Conservation (phyloP, 2,888 invertebrate species). For the Dyspetes luteomarginatus region DNA sequence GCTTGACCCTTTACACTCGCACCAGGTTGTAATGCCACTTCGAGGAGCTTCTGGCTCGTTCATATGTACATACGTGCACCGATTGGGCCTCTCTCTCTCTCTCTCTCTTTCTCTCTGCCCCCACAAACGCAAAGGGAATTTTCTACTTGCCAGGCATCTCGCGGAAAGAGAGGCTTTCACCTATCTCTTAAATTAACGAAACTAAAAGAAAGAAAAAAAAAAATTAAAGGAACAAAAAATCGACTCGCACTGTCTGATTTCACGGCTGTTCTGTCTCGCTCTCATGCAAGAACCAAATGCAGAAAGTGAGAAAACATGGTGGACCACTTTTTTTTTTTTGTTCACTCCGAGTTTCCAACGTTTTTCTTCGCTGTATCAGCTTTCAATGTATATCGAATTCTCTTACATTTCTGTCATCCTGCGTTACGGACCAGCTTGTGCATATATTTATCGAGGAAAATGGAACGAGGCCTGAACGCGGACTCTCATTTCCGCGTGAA, state of each 20-base stretch:
- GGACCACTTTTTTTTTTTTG: conserved; percentile 5
- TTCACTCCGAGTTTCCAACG: conserved; percentile 8
- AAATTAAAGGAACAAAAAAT: conserved; percentile 18
- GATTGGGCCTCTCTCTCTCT: background rate
- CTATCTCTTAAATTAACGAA: conserved; percentile 43
- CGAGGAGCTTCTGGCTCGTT: conserved; percentile 54
- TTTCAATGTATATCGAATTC: background rate
- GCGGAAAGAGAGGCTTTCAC: conserved; percentile 54
- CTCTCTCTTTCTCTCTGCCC: background rate
- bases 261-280: background rate
- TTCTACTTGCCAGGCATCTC: conserved; percentile 36
- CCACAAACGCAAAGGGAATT: conserved; percentile 32
- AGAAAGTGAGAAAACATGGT: conserved; percentile 16
- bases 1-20: conserved; percentile 70
- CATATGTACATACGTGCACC: background rate
- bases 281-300: conserved; percentile 20
- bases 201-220: background rate
- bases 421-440: background rate
- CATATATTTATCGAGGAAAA: conserved; percentile 42
- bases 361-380: conserved; percentile 36
- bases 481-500: conserved; percentile 50
- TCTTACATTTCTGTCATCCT: conserved; percentile 3
- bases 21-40: conserved; percentile 61
- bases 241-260: conserved; percentile 49
- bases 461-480: conserved; percentile 16